Conservation (phyloP, 2,797 vertebrate species). For the Anguilla obscura region DNA sequence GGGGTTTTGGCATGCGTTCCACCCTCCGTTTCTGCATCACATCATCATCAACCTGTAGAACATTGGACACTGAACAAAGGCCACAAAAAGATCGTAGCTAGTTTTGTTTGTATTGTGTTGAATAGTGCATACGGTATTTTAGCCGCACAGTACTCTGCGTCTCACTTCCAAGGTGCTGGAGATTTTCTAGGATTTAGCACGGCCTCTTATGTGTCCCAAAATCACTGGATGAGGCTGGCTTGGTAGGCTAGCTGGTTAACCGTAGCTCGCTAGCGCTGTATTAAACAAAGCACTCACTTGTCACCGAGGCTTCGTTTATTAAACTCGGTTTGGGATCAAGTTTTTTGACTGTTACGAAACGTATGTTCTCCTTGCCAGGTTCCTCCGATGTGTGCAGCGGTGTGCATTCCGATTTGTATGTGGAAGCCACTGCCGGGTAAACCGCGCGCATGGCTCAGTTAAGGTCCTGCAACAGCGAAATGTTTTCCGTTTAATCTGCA, state of each 20-base stretch:
- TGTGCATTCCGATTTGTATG: background rate
- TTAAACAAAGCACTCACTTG: background rate
- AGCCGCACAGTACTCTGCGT: background rate
- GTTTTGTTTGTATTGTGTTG: slow-evolving; percentile 1
- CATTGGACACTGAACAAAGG: slow-evolving; percentile 34
- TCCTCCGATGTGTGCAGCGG: background rate
- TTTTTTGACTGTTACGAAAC: background rate
- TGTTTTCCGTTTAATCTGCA: slow-evolving; percentile 3
- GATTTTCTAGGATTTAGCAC: background rate
- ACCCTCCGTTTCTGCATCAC: slow-evolving; percentile 16
- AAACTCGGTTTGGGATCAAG: background rate
- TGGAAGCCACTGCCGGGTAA: background rate
- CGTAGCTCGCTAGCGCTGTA: background rate
- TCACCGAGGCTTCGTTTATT: background rate
- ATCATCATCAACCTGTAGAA: slow-evolving; percentile 31
- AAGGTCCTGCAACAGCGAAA: background rate
- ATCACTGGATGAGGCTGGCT: background rate
- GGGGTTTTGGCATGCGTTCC: slow-evolving; percentile 9
- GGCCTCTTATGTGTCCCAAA: background rate
- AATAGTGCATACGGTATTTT: background rate
- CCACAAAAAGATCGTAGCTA: slow-evolving; percentile 5
- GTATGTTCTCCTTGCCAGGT: background rate
- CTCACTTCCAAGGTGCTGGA: background rate
- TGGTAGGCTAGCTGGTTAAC: background rate
- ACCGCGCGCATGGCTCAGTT: background rate